Evolutionary conservation across 2,797 vertebrate genomes (phyloP).

Genomic region (Sebastes cheni): DNA sequence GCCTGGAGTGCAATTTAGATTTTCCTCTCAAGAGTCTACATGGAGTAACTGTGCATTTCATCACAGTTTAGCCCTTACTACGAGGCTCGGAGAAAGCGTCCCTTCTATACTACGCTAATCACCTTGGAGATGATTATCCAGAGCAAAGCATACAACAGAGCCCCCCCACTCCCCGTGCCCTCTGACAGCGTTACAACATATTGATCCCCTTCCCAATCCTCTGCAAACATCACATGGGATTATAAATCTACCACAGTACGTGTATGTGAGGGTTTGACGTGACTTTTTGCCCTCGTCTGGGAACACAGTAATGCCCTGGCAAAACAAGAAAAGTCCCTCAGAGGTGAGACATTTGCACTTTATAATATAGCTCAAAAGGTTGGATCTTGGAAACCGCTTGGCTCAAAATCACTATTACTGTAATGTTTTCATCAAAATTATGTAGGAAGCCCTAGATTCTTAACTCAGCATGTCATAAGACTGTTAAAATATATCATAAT

Average conservation of each 20-base stretch:
- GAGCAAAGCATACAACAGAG: constrained; percentile 67
- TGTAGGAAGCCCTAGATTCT: constrained; percentile 35
- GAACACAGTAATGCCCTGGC: constrained; percentile 30
- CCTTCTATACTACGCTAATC: constrained; percentile 61
- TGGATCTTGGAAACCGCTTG: constrained; percentile 1
- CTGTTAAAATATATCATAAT: constrained; percentile 6
- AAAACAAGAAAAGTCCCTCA: background rate
- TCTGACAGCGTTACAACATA: constrained; percentile 55
- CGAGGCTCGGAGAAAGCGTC: constrained; percentile 24
- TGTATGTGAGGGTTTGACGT: constrained; percentile 41
- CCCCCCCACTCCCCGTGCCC: constrained; percentile 35
- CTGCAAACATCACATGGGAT: constrained; percentile 70
- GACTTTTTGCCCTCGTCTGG: constrained; percentile 52
- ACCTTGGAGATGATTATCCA: constrained; percentile 77
- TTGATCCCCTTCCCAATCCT: constrained; percentile 63
- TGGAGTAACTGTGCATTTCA: constrained; percentile 33
- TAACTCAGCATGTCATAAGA: background rate
- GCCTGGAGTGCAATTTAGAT: background rate
- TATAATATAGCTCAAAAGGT: constrained; percentile 3
- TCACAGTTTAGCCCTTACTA: constrained; percentile 42
- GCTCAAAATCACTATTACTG: background rate
- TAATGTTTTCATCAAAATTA: background rate
- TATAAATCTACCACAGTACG: constrained; percentile 41
- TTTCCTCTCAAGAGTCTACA: background rate
- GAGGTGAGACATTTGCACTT: constrained; percentile 10